A percentile compares a stretch with the other conserved stretches of the same genome.
phyloP scores from a whole-genome alignment of 2,888 invertebrate species.

The Tanytarsus gracilentus region DNA sequence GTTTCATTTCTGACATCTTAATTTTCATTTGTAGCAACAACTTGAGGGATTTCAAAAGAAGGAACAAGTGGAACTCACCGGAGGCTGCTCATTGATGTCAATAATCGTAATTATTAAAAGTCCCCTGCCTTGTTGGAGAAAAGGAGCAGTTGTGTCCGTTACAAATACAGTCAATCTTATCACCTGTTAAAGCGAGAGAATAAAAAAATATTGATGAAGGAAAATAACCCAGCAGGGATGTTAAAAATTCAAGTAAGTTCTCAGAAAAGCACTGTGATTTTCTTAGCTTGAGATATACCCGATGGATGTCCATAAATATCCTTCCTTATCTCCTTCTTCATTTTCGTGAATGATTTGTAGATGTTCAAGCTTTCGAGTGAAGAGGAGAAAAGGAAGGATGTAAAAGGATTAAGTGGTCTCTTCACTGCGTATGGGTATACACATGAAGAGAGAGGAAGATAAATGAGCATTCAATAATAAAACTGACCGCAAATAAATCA shows the following conservation, averaged over 20 bases:
- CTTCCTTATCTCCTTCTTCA: too few species aligned
- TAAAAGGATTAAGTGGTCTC: too few species aligned
- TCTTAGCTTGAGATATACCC: too few species aligned
- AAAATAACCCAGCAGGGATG: background rate
- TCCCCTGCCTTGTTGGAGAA: conserved; percentile 65
- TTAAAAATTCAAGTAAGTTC: conserved; percentile 2
- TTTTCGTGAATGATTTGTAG: background rate
- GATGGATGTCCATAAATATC: too few species aligned
- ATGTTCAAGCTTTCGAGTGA: background rate
- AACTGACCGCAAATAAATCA: conserved; percentile 39
- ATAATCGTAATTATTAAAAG: conserved; percentile 57
- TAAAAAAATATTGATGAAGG: background rate
- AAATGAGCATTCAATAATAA: conserved; percentile 23
- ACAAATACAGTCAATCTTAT: conserved; percentile 71
- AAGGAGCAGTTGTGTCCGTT: conserved; percentile 70
- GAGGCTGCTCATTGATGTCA: conserved; percentile 61
- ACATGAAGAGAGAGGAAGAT: conserved; percentile 5
- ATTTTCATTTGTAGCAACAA: background rate
- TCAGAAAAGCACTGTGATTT: background rate
- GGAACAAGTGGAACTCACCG: conserved; percentile 38
- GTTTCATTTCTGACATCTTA: background rate
- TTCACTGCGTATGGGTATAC: too few species aligned
- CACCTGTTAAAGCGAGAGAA: conserved; percentile 39
- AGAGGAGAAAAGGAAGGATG: background rate
- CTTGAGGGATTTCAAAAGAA: too few species aligned